Evolutionary conservation across 1,140 invertebrate genomes (phyloP).

Genomic region (Coptotermes formosanus): DNA sequence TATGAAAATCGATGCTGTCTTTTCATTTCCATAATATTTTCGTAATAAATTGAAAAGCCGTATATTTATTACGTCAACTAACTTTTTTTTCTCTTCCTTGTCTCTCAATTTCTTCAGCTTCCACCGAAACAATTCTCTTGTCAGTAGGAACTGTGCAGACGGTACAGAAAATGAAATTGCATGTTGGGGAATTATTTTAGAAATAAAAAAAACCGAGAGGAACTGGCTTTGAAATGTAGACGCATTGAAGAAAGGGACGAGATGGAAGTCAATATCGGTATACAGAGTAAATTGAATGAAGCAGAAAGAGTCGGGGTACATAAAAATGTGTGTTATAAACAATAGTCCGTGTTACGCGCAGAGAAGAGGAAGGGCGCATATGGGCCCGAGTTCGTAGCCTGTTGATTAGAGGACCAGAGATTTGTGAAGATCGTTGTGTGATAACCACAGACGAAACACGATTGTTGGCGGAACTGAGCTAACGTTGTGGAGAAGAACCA

Average conservation of each 20-base stretch:
- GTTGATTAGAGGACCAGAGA: too few relatives aligned
- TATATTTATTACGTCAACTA: background rate
- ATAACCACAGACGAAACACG: too few relatives aligned
- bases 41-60: background rate
- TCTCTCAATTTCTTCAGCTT: background rate
- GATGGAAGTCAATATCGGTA: background rate
- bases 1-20: background rate
- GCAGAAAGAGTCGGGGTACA: background rate
- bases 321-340: too few relatives aligned
- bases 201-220: background rate
- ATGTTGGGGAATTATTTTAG: background rate
- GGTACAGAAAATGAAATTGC: background rate
- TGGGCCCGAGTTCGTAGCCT: too few relatives aligned
- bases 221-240: background rate
- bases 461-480: too few relatives aligned
- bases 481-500: too few relatives aligned
- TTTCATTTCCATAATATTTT: background rate
- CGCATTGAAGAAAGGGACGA: background rate
- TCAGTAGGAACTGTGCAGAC: background rate
- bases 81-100: background rate
- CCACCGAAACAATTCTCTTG: background rate
- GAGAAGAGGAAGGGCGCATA: too few relatives aligned
- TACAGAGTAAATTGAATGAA: background rate
- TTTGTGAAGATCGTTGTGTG: too few relatives aligned
- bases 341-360: too few relatives aligned